phyloP scores from a whole-genome alignment of 2,797 vertebrate species.

The Anguilla pacifica region DNA sequence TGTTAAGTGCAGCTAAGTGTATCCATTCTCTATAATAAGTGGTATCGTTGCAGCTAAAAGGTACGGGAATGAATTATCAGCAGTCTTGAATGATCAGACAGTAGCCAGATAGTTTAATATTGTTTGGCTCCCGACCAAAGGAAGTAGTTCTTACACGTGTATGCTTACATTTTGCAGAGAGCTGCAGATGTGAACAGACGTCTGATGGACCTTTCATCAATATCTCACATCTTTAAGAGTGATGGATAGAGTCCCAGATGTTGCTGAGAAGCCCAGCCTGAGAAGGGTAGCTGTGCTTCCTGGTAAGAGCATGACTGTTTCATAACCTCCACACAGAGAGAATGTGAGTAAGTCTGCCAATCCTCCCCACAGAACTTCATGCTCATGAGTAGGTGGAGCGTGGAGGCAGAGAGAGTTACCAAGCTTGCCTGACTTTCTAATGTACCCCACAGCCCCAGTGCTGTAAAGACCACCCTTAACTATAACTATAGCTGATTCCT shows the following conservation, averaged over 20 bases:
- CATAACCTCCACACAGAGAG: not conserved
- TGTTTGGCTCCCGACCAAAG: not conserved
- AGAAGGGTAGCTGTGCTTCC: not conserved
- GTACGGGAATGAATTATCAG: conserved; percentile 6
- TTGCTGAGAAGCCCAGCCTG: not conserved
- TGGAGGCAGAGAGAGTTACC: not conserved
- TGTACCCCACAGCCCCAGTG: not conserved
- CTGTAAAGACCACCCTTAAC: conserved; percentile 6
- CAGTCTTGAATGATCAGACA: not conserved
- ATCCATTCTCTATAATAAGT: not conserved
- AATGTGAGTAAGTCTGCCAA: not conserved
- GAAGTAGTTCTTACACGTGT: not conserved
- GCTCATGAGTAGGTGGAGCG: not conserved
- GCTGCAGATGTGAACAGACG: not conserved
- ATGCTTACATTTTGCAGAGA: not conserved
- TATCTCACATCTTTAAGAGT: conserved; percentile 2
- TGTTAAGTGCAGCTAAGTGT: conserved; percentile 7
- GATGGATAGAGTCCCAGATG: not conserved
- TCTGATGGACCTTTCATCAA: conserved; percentile 15
- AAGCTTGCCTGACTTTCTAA: not conserved
- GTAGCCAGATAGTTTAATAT: not conserved
- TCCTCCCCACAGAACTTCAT: not conserved
- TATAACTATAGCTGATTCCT: not conserved
- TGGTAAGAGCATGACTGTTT: not conserved
- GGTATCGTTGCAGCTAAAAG: not conserved